Percentiles rank a stretch among this genome's conserved stretches.
Conservation (phyloP, 2,113 vertebrate genomes). For the Triplophysa rosa region DNA sequence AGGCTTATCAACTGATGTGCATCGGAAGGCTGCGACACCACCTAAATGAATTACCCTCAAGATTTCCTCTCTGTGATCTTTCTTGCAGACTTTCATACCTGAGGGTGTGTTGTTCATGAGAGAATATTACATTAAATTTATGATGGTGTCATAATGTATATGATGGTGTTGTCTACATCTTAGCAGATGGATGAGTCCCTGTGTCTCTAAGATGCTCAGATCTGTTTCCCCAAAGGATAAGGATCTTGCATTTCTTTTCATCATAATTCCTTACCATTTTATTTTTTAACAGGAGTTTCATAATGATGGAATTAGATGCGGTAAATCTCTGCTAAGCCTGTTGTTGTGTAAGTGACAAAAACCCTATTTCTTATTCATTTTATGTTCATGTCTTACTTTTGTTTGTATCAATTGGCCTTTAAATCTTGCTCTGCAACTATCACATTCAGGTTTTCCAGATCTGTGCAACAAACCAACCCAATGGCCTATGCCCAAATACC, state of each 20-base stretch:
- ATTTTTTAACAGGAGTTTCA: background rate
- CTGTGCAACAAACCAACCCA: too few relatives aligned
- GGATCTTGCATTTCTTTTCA: background rate
- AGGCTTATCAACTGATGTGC: background rate
- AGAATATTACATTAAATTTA: slow-evolving; percentile 32
- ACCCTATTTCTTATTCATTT: too few relatives aligned
- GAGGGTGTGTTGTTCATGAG: background rate
- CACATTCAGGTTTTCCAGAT: too few relatives aligned
- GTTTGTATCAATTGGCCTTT: too few relatives aligned
- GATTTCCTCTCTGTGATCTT: slow-evolving; percentile 28
- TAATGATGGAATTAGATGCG: background rate
- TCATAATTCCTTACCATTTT: background rate
- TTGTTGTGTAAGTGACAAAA: too few relatives aligned
- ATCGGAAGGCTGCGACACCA: background rate
- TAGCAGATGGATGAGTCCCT: slow-evolving; percentile 4
- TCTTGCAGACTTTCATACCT: slow-evolving; percentile 15
- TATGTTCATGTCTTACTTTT: too few relatives aligned
- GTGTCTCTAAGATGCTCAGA: slow-evolving; percentile 15
- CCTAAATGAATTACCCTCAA: background rate
- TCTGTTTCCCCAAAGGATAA: background rate
- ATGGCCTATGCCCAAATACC: too few relatives aligned
- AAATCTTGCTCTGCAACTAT: too few relatives aligned
- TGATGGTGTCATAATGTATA: background rate
- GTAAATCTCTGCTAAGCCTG: background rate
- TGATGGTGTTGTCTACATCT: slow-evolving; percentile 5